Conservation (phyloP, 2,113 vertebrate genomes). For the Xenus cinereus region DNA sequence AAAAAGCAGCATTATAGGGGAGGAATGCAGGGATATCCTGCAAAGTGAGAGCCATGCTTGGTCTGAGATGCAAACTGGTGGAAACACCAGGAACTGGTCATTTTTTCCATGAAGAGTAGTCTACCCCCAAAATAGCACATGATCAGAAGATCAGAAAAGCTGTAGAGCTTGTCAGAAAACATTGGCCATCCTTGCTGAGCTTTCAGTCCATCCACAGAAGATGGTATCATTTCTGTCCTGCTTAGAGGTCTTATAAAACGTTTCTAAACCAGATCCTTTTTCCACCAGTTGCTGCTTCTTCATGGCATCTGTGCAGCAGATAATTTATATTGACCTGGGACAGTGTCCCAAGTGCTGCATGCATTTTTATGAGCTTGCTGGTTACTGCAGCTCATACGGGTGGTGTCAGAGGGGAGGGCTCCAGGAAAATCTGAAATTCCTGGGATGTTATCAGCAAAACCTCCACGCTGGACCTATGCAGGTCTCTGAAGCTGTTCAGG, state of each 20-base stretch:
- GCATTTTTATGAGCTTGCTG: neutral
- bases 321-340: neutral
- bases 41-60: neutral
- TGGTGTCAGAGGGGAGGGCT: neutral
- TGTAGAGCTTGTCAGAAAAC: neutral
- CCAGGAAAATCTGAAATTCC: neutral
- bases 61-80: neutral
- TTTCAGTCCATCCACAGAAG: neutral
- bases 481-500: neutral
- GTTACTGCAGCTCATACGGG: neutral
- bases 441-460: neutral
- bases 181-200: neutral
- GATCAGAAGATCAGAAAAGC: neutral
- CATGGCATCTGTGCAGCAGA: neutral
- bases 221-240: neutral
- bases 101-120: neutral
- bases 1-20: neutral
- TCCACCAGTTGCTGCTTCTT: neutral
- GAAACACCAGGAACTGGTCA: neutral
- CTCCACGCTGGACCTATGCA: neutral
- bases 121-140: neutral
- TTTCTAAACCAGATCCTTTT: neutral
- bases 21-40: neutral
- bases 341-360: rapidly evolving
- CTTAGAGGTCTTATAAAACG: neutral